These are phyloP conservation scores for Drosophila azteca DNA, from an alignment of 1,140 invertebrate genomes.

Conservation along the genomic window DNA sequence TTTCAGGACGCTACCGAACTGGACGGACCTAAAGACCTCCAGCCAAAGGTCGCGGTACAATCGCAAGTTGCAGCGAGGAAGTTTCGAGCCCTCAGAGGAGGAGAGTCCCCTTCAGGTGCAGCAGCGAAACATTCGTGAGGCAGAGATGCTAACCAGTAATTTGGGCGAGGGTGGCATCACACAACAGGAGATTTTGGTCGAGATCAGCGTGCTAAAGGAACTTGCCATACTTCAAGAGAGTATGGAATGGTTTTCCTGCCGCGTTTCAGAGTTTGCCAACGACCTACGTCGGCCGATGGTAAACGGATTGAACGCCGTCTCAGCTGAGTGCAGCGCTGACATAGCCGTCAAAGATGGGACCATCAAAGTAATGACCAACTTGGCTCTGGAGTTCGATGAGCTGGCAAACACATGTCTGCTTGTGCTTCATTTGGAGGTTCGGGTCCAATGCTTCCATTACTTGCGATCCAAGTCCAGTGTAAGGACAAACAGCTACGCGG, in stretches of 20 bases:
- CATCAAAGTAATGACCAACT: constrained; percentile 85
- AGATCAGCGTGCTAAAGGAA: constrained; percentile 90
- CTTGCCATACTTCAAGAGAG: constrained; percentile 96
- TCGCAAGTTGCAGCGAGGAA: constrained; percentile 68
- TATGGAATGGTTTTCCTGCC: constrained; percentile 90
- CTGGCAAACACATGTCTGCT: constrained; percentile 95
- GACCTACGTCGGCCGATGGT: constrained; percentile 84
- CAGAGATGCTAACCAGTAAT: constrained; percentile 95
- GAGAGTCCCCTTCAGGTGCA: constrained; percentile 91
- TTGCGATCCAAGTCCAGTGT: constrained; percentile 85
- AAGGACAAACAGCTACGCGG: constrained; percentile 70
- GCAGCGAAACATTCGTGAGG: constrained; percentile 93
- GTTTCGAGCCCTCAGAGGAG: constrained; percentile 86
- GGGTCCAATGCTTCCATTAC: constrained; percentile 98
- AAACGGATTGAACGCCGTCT: constrained; percentile 62
- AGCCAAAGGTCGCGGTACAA: constrained; percentile 82
- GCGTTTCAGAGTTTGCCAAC: constrained; percentile 85
- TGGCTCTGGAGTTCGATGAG: constrained; percentile 93
- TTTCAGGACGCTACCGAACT: constrained; percentile 91
- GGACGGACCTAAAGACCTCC: constrained; percentile 89
- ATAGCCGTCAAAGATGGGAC: constrained; percentile 81
- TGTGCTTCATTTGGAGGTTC: constrained; percentile 95
- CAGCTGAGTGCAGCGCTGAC: constrained; percentile 59
- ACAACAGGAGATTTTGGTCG: constrained; percentile 92
- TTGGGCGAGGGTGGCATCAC: constrained; percentile 93